These are phyloP conservation scores for Dynastes maya DNA, from an alignment of 2,888 invertebrate genomes.

Conservation along the genomic window DNA sequence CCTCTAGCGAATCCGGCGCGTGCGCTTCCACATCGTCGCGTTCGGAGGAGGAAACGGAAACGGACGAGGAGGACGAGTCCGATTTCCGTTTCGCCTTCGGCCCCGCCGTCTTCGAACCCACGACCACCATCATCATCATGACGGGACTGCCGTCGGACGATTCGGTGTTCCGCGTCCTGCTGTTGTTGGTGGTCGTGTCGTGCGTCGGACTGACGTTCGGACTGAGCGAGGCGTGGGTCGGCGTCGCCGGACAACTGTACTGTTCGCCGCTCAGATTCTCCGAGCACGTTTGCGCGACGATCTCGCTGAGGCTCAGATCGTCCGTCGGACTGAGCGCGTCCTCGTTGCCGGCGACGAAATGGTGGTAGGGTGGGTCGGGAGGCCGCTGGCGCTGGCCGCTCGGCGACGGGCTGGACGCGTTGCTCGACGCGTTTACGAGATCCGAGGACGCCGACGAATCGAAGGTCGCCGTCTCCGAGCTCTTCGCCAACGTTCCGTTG, in stretches of 20 bases:
- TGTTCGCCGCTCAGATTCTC: conserved; percentile 67
- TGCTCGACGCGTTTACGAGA: conserved; percentile 32
- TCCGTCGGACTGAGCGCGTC: conserved; percentile 60
- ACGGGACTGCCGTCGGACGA: conserved; percentile 56
- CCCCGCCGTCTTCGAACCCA: neutral
- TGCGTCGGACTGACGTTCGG: conserved; percentile 66
- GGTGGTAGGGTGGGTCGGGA: conserved; percentile 58
- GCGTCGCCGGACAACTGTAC: conserved; percentile 65
- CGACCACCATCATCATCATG: neutral
- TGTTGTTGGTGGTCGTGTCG: neutral
- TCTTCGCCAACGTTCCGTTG: conserved; percentile 27
- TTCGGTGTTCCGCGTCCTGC: conserved; percentile 56
- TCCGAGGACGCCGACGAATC: conserved; percentile 51
- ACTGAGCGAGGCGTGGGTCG: conserved; percentile 64
- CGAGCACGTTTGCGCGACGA: conserved; percentile 62
- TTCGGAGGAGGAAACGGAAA: too few relatives aligned
- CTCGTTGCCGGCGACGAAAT: conserved; percentile 60
- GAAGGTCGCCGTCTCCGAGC: conserved; percentile 48
- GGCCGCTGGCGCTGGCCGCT: conserved; percentile 2
- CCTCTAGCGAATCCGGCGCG: too few relatives aligned
- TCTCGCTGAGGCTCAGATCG: conserved; percentile 66
- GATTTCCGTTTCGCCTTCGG: conserved; percentile 2
- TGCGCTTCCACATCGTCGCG: too few relatives aligned
- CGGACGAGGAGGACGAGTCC: neutral
- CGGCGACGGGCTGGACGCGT: conserved; percentile 30